phyloP scores from a whole-genome alignment of 1,140 invertebrate genomes.

The Zaprionus africanus region DNA sequence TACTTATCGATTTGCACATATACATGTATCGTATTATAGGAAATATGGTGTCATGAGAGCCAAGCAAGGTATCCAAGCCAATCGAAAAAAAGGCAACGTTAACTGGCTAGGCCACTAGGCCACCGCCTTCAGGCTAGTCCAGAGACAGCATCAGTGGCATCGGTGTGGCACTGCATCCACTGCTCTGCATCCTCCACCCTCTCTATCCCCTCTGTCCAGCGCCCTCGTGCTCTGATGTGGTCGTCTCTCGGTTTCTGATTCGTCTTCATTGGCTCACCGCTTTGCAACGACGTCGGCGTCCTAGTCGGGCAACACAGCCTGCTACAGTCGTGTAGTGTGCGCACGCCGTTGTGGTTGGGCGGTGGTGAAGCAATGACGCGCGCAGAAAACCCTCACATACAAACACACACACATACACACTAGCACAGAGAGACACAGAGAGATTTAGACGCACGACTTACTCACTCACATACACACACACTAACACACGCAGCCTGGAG shows the following conservation, averaged over 20 bases:
- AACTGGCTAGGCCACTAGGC: conserved; percentile 17
- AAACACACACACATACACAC: background rate
- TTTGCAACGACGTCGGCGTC: conserved; percentile 27
- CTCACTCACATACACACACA: conserved; percentile 21
- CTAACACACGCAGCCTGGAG: conserved; percentile 17
- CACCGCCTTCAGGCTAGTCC: background rate
- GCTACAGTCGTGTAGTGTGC: conserved; percentile 39
- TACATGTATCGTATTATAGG: too few species aligned
- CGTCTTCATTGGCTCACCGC: conserved; percentile 69
- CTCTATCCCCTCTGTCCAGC: background rate
- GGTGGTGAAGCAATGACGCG: conserved; percentile 61
- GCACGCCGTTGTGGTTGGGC: conserved; percentile 60
- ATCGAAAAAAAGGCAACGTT: conserved; percentile 14
- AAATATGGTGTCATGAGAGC: too few species aligned
- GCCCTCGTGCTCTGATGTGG: background rate
- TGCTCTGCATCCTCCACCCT: background rate
- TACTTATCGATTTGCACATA: too few species aligned
- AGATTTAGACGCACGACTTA: conserved; percentile 2
- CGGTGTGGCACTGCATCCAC: background rate
- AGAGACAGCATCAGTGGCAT: background rate
- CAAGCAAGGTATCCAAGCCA: background rate
- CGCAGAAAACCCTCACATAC: conserved; percentile 35
- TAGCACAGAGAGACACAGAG: background rate
- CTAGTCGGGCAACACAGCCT: conserved; percentile 27
- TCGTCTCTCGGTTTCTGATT: conserved; percentile 46